Evolutionary conservation across 2,888 invertebrate species (phyloP), one percentile per base, ranked within the genome.

Genomic region (Andrena praecox): DNA sequence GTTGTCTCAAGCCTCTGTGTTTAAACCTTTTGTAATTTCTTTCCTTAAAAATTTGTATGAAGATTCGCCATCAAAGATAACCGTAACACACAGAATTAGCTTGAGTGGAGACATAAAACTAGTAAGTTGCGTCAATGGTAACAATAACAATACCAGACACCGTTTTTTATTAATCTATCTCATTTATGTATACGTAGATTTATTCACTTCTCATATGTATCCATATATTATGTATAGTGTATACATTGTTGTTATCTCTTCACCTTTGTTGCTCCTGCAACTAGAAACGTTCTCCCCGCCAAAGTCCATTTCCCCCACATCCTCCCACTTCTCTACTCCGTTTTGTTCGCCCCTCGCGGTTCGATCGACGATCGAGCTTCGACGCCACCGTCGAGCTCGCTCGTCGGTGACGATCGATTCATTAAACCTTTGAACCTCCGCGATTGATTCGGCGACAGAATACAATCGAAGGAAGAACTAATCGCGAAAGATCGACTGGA

Each of bases 141-240:
- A 77, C 85, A 89, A 88, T 87, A 89, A 90, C 87, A 90, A 88
- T 48, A 64, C 86, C 87, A 90, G 86, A 90, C 82, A 87, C 62
- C 24, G n/a, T 91, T 91, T 91, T 89, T 91, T 92, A 91, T 90
- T 91, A 87, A 91, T 90, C 91, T 92, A 92, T 92, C 85, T 91
- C 89, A 90, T 87, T 89, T 88, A 88, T 90, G 90, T 89, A 89
- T 90, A 88, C 86, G 90, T 90, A 89, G 89, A 88, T 90, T 90
- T 90, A 90, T 91, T 87, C 86, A 88, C 84, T 85, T 77, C 84
- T 76, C 85, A 80, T 87, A 89, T 81, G 83, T 86, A 87, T 77
- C 86, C 87, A 85, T 89, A 87, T 83, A 84, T 90, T 89, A 90
- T 90, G 90, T 91, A 92, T 91, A 90, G 82, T 91, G 91, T 92